Evolutionary conservation across 2,888 invertebrate species (phyloP).

Genomic region (Helicoverpa assulta): DNA sequence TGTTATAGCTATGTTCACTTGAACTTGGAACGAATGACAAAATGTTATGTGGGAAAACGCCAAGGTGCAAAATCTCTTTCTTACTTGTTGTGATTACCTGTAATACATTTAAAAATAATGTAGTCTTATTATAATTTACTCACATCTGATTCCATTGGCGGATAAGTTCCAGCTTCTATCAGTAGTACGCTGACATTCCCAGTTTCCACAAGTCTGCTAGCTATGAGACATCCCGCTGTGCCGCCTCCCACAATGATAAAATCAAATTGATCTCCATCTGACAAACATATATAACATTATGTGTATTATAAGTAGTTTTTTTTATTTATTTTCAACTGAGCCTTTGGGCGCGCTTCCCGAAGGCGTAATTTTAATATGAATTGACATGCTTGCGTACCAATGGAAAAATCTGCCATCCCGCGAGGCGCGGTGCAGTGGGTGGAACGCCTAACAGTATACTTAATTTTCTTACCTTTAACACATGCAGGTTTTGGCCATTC

Average conservation of each 20-base stretch:
- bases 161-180: slow-evolving; percentile 70
- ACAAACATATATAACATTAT: no score
- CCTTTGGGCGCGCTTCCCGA: no score
- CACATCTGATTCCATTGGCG: slow-evolving; percentile 66
- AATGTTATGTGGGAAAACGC: no score
- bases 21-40: no score
- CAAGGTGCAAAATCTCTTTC: no score
- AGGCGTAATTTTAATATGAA: no score
- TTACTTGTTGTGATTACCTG: neutral
- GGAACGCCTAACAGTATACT: no score
- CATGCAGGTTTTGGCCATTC: slow-evolving; percentile 13
- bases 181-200: slow-evolving; percentile 56
- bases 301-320: neutral
- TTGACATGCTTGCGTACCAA: no score
- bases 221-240: slow-evolving; percentile 66
- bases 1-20: no score
- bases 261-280: slow-evolving; percentile 61
- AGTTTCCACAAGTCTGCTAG: slow-evolving; percentile 61
- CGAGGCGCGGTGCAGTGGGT: no score
- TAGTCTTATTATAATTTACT: slow-evolving; percentile 20
- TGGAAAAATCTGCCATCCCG: no score
- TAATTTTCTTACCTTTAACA: slow-evolving; percentile 23
- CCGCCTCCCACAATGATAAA: slow-evolving; percentile 68
- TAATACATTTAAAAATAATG: neutral
- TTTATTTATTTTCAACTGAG: neutral